Evolutionary conservation across 2,797 vertebrate genomes (phyloP).

Genomic region (Crocodylus rhombifer): DNA sequence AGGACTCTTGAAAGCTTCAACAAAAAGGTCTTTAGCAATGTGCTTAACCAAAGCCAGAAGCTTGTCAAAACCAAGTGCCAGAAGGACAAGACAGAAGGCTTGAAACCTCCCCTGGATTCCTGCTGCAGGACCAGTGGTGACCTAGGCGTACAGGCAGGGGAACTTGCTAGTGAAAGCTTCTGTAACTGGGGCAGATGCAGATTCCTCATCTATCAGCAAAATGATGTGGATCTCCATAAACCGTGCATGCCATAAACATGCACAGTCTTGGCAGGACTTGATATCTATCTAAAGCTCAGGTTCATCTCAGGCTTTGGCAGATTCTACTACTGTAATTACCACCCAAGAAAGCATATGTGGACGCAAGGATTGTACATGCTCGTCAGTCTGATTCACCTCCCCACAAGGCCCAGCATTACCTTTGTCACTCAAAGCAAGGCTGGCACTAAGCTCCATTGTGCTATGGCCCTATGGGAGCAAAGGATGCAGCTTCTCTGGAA

Average conservation of each 20-base stretch:
- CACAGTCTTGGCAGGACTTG: too few relatives aligned
- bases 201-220: not conserved
- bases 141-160: not conserved
- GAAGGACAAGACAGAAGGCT: conserved; percentile 67
- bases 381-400: accelerated
- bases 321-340: accelerated
- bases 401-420: not conserved
- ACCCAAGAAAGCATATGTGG: not conserved
- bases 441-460: not conserved
- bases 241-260: not conserved
- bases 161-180: not conserved
- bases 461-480: not conserved
- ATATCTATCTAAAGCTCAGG: not conserved
- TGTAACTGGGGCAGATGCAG: not conserved
- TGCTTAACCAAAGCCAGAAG: conserved; percentile 85
- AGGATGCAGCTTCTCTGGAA: not conserved
- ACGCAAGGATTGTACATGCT: not conserved
- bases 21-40: conserved; percentile 76
- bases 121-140: not conserved
- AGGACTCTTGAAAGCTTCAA: conserved; percentile 73
- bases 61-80: conserved; percentile 43
- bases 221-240: accelerated
- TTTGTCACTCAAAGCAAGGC: accelerated
- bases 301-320: not conserved
- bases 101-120: not conserved